Conservation (phyloP, 2,113 vertebrate genomes). For the Rhabdornis inornatus region DNA sequence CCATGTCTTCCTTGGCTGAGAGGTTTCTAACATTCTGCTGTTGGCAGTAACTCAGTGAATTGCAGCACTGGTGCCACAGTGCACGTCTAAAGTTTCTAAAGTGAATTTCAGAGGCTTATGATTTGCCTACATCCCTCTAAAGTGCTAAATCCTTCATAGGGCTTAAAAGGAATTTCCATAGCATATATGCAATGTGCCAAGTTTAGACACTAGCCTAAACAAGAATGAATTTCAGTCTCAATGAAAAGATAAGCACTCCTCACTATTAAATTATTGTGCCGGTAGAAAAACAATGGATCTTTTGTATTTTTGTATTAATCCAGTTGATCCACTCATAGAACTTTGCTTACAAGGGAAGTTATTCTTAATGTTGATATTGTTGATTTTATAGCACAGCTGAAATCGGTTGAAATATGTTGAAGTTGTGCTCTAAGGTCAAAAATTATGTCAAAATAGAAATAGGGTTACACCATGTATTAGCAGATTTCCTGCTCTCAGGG, state of each 20-base stretch:
- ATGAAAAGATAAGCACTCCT: neutral
- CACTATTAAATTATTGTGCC: neutral
- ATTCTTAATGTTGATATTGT: neutral
- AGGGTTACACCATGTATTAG: neutral
- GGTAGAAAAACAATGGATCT: neutral
- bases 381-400: neutral
- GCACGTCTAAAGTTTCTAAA: neutral
- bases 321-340: neutral
- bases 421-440: neutral
- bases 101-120: neutral
- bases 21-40: neutral
- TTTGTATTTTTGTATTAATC: slow-evolving; percentile 1
- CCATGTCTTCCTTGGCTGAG: neutral
- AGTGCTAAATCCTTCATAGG: neutral
- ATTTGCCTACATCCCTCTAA: neutral
- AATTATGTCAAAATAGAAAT: neutral
- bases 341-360: neutral
- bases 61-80: neutral
- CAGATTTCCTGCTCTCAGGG: neutral
- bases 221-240: slow-evolving; percentile 22
- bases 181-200: neutral
- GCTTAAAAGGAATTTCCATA: neutral
- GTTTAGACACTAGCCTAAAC: neutral
- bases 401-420: neutral
- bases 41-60: neutral